Percentiles rank a stretch among this genome's conserved stretches.
phyloP scores from a whole-genome alignment of 2,888 invertebrate species.

The Orchestes rusci region DNA sequence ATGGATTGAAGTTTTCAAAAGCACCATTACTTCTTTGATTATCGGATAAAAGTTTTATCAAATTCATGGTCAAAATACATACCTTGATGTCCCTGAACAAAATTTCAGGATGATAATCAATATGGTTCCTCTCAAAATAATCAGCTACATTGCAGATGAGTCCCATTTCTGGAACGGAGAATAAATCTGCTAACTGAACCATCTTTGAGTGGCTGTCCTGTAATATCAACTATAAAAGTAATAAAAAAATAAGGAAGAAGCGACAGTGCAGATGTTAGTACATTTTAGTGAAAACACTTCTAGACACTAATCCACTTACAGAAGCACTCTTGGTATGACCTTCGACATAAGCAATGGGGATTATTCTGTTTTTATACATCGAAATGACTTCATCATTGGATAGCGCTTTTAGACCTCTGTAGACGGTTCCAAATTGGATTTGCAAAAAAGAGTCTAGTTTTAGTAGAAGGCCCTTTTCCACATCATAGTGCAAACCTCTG shows the following conservation, averaged over 20 bases:
- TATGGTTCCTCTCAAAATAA: slow-evolving; percentile 80
- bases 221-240: slow-evolving; percentile 34
- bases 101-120: slow-evolving; percentile 93
- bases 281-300: not conserved
- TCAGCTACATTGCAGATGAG: slow-evolving; percentile 90
- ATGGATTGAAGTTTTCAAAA: not conserved
- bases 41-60: not conserved
- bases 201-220: slow-evolving; percentile 54
- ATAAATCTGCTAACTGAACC: slow-evolving; percentile 93
- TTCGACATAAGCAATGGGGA: slow-evolving; percentile 83
- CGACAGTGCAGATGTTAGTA: slow-evolving; percentile 17
- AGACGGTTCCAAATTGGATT: slow-evolving; percentile 93
- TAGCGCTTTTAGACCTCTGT: slow-evolving; percentile 75
- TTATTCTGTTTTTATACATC: slow-evolving; percentile 77
- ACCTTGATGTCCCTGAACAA: slow-evolving; percentile 92
- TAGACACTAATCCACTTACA: slow-evolving; percentile 43
- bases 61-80: slow-evolving; percentile 21
- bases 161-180: slow-evolving; percentile 95
- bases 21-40: not conserved
- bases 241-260: slow-evolving; percentile 6
- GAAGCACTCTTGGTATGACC: slow-evolving; percentile 64
- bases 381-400: slow-evolving; percentile 77
- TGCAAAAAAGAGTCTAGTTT: slow-evolving; percentile 95
- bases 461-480: slow-evolving; percentile 85
- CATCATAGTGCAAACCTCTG: slow-evolving; percentile 96